Base-by-base conservation (phyloP, 1,140 invertebrate species). In the Pseudomyrmex sp. region DNA sequence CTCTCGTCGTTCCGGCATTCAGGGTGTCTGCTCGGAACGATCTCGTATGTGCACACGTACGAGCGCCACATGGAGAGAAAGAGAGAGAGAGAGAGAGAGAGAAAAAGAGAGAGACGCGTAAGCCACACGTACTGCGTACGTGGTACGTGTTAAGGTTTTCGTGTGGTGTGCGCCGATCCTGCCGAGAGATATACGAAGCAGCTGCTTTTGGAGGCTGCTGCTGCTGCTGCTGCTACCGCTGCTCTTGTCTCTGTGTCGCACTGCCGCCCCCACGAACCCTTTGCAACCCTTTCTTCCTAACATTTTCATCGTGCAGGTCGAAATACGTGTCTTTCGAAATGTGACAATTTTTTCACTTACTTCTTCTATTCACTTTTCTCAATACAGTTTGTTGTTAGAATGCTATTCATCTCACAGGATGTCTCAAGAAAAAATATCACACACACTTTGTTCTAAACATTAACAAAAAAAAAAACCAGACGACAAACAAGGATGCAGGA, bases 101-200 rank as follows among this genome's bases (percentile, higher is more conserved):
- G 35, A 35, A 4, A 35, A 48, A 82, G 84, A 58, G 46, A 52
- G 35, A 77, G 44, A 83, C 70, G 56, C 50, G 20, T 20, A 54
- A 35, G 35, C 35, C 58, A 62, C 52, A 76, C 68, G 85, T 26
- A 76, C 46, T 58, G 74, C 70, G 59, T 62, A 84, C 59, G 58
- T 48, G 50, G 48, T 58, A 46, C 35, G 69, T 65, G 73, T 86
- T 86, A 83, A 62, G 77, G 73, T 85, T 26, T 74, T 84, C 83
- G 73, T 82, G 70, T 82, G 70, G 77, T 85, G 85, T 85, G 87
- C 87, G 80, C 88, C 88, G 91, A 92, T 92, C 88, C 82, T 89
- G 88, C 66, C 86, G 88, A 92, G 76, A 92, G 91, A 93, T 92
- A 92, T 88, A 91, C 85, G 84, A 69, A 85, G 84, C 89, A 91